Evolutionary conservation across 1,140 invertebrate genomes (phyloP).

Genomic region (Aradophagus sp.): DNA sequence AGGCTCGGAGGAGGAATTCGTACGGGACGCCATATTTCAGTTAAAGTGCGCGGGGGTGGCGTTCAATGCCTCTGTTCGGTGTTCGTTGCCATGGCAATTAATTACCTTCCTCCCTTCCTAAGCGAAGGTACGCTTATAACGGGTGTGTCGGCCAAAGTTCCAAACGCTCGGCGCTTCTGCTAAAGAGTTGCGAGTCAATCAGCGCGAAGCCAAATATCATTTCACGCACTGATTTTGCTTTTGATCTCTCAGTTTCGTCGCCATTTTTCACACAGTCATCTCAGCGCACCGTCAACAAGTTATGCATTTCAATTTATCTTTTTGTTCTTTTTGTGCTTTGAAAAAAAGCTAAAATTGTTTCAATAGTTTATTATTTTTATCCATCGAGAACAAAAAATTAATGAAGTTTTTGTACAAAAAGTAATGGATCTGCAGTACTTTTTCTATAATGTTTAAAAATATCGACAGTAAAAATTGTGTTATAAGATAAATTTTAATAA

Average conservation of each 20-base stretch:
- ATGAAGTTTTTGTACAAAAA: too few relatives aligned
- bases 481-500: too few relatives aligned
- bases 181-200: constrained; percentile 58
- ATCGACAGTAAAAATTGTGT: too few relatives aligned
- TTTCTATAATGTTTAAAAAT: too few relatives aligned
- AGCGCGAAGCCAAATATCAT: constrained; percentile 47
- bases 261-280: constrained; percentile 4
- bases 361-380: too few relatives aligned
- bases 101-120: constrained; percentile 74
- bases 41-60: constrained; percentile 69
- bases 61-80: constrained; percentile 70
- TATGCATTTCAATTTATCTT: too few relatives aligned
- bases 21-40: constrained; percentile 71
- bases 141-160: constrained; percentile 64
- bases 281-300: too few relatives aligned
- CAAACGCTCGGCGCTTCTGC: constrained; percentile 44
- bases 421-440: too few relatives aligned
- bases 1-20: constrained; percentile 63
- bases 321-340: too few relatives aligned
- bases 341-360: too few relatives aligned
- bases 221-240: constrained; percentile 34
- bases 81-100: constrained; percentile 75
- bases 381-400: too few relatives aligned
- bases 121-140: constrained; percentile 68
- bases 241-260: constrained; percentile 19